Evolutionary conservation across 2,888 invertebrate genomes (phyloP).

Genomic region (Dasysyrphus tricinctus): DNA sequence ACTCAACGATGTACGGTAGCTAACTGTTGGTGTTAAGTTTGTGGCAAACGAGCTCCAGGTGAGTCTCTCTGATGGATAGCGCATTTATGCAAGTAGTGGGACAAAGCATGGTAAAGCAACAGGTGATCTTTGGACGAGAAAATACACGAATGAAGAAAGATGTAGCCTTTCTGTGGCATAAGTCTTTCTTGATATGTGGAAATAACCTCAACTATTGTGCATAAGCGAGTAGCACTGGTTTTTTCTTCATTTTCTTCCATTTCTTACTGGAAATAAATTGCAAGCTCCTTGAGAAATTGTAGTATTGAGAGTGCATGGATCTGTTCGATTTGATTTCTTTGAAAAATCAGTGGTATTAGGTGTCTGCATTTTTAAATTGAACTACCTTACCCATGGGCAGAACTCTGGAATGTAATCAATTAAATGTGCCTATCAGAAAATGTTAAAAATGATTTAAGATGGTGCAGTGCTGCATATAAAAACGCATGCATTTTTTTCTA

Average conservation of each 20-base stretch:
- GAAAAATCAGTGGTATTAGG: too few species aligned
- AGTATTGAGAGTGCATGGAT: neutral
- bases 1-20: constrained; percentile 54
- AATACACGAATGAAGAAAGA: constrained; percentile 25
- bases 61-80: constrained; percentile 22
- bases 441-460: too few species aligned
- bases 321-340: constrained; percentile 2
- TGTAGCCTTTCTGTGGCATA: constrained; percentile 12
- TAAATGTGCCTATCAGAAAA: too few species aligned
- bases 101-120: neutral
- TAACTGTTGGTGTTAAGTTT: constrained; percentile 46
- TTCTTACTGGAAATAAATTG: neutral
- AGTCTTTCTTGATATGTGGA: constrained; percentile 18
- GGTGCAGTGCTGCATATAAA: too few species aligned
- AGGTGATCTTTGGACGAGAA: constrained; percentile 23
- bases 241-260: neutral
- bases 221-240: constrained; percentile 18
- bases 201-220: constrained; percentile 18
- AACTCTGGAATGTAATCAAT: too few species aligned
- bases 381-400: too few species aligned
- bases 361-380: too few species aligned
- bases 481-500: too few species aligned
- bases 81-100: constrained; percentile 21
- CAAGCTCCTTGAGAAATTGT: neutral
- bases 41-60: constrained; percentile 14